These are phyloP conservation scores for Crypturellus undulatus DNA, from an alignment of 2,113 vertebrate species.

Conservation along the genomic window DNA sequence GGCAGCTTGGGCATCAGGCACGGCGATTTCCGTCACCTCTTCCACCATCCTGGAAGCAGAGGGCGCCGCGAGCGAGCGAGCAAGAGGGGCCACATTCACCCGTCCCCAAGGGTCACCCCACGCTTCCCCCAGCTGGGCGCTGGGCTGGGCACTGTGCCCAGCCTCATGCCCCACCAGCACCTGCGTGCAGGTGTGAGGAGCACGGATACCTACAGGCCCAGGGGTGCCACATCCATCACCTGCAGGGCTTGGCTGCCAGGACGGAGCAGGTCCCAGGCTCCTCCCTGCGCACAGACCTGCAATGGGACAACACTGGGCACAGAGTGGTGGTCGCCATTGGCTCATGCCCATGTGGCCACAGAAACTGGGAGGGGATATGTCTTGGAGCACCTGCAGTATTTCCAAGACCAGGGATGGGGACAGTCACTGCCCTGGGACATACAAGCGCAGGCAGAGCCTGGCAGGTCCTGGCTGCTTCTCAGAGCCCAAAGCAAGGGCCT, in stretches of 20 bases:
- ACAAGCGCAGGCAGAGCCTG: background rate
- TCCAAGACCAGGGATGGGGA: background rate
- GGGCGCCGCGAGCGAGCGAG: background rate
- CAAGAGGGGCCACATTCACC: background rate
- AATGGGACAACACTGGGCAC: background rate
- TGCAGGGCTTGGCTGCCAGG: conserved; percentile 58
- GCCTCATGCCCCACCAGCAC: fast-evolving
- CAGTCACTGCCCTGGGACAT: background rate
- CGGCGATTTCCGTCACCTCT: background rate
- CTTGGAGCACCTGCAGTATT: background rate
- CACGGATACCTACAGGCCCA: conserved; percentile 80
- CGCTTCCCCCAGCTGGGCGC: background rate
- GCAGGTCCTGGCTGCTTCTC: background rate
- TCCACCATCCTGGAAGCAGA: conserved; percentile 43
- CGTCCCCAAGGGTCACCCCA: background rate
- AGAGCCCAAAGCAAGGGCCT: background rate
- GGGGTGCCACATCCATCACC: conserved; percentile 72
- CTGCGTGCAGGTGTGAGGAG: background rate
- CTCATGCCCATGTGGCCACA: background rate
- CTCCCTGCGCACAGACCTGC: conserved; percentile 80
- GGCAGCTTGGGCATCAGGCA: conserved; percentile 31
- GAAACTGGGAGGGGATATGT: background rate
- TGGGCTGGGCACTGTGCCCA: background rate
- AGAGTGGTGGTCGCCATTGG: fast-evolving
- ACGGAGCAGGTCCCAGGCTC: conserved; percentile 79